phyloP scores from a whole-genome alignment of 2,797 vertebrate species.

The Sparidentex hasta region DNA sequence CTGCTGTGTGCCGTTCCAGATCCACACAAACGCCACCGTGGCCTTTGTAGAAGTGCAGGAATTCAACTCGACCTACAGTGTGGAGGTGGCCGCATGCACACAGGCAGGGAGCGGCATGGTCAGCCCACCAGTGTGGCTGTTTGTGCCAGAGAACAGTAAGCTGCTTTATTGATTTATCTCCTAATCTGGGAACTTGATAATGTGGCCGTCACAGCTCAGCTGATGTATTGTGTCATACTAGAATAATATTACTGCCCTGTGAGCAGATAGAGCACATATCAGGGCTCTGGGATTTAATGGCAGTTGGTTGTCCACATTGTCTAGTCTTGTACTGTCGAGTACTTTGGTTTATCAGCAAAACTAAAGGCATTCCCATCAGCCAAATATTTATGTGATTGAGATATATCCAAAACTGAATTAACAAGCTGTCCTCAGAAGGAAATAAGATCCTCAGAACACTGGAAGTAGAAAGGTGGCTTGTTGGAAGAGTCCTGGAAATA shows the following conservation, averaged over 20 bases:
- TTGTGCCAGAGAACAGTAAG: conserved; percentile 89
- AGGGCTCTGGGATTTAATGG: no score
- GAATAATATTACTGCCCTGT: conserved; percentile 10
- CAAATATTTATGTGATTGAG: neutral
- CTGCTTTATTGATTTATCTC: conserved; percentile 50
- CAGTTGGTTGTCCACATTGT: neutral
- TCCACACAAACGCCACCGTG: conserved; percentile 75
- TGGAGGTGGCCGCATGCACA: conserved; percentile 91
- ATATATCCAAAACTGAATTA: no score
- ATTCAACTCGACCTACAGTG: conserved; percentile 90
- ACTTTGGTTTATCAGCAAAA: neutral
- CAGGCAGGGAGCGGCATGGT: conserved; percentile 90
- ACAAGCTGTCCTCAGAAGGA: no score
- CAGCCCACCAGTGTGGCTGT: conserved; percentile 85
- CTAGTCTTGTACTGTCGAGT: neutral
- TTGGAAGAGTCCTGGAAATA: no score
- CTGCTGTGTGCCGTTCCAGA: conserved; percentile 71
- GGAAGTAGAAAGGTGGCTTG: no score
- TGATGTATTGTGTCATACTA: conserved; percentile 14
- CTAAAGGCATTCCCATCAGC: neutral
- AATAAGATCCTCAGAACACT: no score
- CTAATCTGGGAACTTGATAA: conserved; percentile 34
- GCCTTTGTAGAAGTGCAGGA: conserved; percentile 76
- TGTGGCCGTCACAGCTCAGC: neutral
- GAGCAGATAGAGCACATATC: neutral